Percentiles rank a stretch among this genome's conserved stretches.
phyloP scores from a whole-genome alignment of 2,113 vertebrate species.

The Eidolon helvum region DNA sequence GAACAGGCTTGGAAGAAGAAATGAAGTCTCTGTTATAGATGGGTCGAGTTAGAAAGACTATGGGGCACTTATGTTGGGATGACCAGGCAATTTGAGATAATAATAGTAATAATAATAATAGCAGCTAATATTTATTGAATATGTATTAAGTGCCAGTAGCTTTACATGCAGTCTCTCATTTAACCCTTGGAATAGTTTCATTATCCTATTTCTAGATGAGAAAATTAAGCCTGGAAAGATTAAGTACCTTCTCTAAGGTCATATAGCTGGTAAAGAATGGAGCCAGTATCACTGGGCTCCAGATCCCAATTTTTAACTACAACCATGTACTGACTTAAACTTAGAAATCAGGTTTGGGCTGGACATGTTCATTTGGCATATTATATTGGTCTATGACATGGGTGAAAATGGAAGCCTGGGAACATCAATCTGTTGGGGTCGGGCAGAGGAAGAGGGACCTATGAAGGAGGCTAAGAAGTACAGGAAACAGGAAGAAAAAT shows the following conservation, averaged over 20 bases:
- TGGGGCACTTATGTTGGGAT: neutral
- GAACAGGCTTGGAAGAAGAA: neutral
- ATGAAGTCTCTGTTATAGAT: neutral
- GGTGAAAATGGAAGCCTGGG: neutral
- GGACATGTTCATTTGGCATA: neutral
- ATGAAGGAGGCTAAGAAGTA: neutral
- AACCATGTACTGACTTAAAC: neutral
- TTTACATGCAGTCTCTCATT: slow-evolving; percentile 3
- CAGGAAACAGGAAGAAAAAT: neutral
- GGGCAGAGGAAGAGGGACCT: neutral
- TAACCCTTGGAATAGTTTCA: neutral
- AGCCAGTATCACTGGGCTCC: neutral
- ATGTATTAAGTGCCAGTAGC: neutral
- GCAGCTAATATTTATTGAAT: neutral
- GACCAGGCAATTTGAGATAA: neutral
- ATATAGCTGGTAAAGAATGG: neutral
- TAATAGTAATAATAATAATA: neutral
- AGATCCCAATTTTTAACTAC: neutral
- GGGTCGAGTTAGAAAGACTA: neutral
- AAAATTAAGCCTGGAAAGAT: slow-evolving; percentile 2
- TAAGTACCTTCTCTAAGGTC: neutral
- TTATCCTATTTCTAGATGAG: neutral
- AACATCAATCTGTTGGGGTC: neutral
- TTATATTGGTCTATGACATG: neutral
- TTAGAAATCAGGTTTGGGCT: neutral